Base-by-base conservation (phyloP, 2,113 vertebrate species). In the Lophotis ruficrista region DNA sequence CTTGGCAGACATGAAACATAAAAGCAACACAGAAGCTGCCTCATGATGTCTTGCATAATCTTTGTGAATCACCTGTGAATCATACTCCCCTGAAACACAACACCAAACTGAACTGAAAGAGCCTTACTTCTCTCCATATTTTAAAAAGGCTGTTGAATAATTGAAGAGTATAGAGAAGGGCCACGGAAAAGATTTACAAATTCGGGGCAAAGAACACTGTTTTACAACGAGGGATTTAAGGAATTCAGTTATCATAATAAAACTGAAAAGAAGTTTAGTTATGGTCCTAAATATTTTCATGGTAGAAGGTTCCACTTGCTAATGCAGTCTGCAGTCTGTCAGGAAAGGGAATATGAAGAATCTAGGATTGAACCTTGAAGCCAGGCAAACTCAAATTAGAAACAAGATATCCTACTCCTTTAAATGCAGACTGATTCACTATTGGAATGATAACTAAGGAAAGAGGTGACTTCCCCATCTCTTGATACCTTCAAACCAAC, bases 61-160 rank as follows among this genome's bases (percentile, higher is more conserved):
- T 82, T 92, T 89, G 89, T 96, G 92, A 96, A 96, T 96, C 89
- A 95, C 80, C 61, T 78, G 61, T 96, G 93, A 97, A 82, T 94
- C 92, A 95, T 33, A 65, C 18, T 84, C 86, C 53, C 41, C 77
- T 92, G 89, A 96, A 96, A 93, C 21, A 69, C 35, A 94, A 21
- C 66, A 86, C 86, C 71, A 68, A 58, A 70, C 30, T 22, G 43
- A 88, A 91, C 1, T 38, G 56, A 82, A 96, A 90, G 69, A 5
- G 8, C 37, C 31, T 93, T 69, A 54, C 35, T 79, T 91, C 61
- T 76, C 25, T 85, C 56, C 8, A 1, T 72, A 38, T 82, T 77
- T 92, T 72, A 61, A 94, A 94, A 93, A 60, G 9, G 5, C 5
- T 73, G 45, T 35, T 94, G 72, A 93, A 90, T 87, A 95, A 90